These are phyloP conservation scores for Merluccius polli DNA, from an alignment of 2,797 vertebrate genomes.

Conservation along the genomic window DNA sequence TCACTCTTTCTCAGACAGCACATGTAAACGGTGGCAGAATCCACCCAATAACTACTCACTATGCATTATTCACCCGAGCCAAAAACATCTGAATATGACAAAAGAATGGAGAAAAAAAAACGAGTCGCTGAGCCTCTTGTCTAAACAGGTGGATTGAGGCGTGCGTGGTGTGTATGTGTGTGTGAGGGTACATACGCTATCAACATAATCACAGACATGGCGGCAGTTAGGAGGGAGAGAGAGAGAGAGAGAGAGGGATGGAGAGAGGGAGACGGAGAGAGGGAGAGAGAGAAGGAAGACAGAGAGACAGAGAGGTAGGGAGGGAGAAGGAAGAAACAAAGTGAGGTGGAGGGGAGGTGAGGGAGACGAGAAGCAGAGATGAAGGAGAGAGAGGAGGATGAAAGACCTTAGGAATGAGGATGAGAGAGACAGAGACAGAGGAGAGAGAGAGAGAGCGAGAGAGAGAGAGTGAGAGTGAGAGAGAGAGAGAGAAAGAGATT, in stretches of 20 bases:
- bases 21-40: not conserved
- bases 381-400: too few relatives aligned
- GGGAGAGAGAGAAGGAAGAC: not conserved
- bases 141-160: not conserved
- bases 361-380: not conserved
- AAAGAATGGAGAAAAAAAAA: not conserved
- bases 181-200: slow-evolving; percentile 3
- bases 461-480: slow-evolving; percentile 6
- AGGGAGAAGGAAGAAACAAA: not conserved
- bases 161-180: not conserved
- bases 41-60: not conserved
- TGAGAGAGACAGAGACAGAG: not conserved
- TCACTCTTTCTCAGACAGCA: not conserved
- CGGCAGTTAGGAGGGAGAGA: too few relatives aligned
- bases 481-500: slow-evolving; percentile 43
- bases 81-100: not conserved
- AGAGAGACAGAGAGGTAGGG: not conserved
- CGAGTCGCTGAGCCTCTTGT: not conserved
- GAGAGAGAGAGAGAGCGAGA: slow-evolving; percentile 27
- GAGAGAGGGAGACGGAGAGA: not conserved
- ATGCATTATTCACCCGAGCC: not conserved
- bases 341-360: too few relatives aligned
- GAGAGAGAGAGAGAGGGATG: too few relatives aligned
- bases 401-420: too few relatives aligned
- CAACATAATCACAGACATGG: too few relatives aligned